Evolutionary conservation across 2,888 invertebrate species (phyloP).

Genomic region (Siphlonurus alternatus): DNA sequence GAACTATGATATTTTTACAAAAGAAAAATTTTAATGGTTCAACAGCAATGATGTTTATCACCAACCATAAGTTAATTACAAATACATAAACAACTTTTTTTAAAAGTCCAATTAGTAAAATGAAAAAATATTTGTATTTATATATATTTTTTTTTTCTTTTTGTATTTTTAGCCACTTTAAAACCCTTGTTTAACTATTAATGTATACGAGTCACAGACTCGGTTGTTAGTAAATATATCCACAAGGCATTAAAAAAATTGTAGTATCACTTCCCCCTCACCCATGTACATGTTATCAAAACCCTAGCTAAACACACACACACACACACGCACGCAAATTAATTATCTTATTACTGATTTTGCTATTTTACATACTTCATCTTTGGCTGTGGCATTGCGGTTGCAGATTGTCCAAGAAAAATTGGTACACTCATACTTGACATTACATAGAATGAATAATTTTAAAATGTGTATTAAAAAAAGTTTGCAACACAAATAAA

Average conservation of each 20-base stretch:
- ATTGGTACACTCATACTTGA: not conserved
- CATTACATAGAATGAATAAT: no score
- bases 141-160: conserved; percentile 3
- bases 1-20: no score
- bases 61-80: not conserved
- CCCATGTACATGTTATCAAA: not conserved
- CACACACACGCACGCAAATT: not conserved
- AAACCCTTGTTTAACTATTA: not conserved
- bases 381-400: not conserved
- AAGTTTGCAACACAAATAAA: no score
- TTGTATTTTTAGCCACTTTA: conserved; percentile 5
- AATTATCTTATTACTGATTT: not conserved
- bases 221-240: not conserved
- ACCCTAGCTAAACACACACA: not conserved
- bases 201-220: not conserved
- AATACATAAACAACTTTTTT: not conserved
- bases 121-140: conserved; percentile 6
- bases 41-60: no score
- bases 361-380: not conserved
- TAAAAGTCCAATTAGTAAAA: not conserved
- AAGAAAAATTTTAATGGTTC: no score
- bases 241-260: not conserved
- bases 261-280: not conserved
- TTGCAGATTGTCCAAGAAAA: not conserved
- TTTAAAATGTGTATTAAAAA: no score